Conservation (phyloP, 1,140 invertebrate species). For the Leptopilina boulardi region DNA sequence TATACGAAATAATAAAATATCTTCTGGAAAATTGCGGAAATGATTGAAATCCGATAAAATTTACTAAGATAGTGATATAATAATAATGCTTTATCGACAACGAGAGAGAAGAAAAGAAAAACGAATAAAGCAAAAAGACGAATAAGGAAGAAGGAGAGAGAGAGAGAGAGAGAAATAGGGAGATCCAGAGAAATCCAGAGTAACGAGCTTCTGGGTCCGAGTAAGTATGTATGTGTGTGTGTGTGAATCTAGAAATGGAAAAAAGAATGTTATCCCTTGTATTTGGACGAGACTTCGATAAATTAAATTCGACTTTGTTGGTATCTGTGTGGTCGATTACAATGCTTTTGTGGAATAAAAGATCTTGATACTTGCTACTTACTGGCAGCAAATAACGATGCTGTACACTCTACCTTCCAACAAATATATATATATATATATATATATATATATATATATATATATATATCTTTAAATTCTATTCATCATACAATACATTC, state of each 20-base stretch:
- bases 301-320: conserved; percentile 50
- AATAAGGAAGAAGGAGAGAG: conserved; percentile 24
- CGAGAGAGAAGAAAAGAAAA: not conserved
- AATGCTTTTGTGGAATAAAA: conserved; percentile 49
- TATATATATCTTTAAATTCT: no score
- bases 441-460: no score
- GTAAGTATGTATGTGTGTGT: not conserved
- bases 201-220: conserved; percentile 47
- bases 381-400: not conserved
- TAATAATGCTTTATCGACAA: conserved; percentile 15
- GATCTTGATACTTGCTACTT: conserved; percentile 41
- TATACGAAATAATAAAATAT: not conserved
- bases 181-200: conserved; percentile 47
- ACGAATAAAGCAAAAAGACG: conserved; percentile 24
- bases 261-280: conserved; percentile 49
- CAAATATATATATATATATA: not conserved
- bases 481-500: no score
- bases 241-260: conserved; percentile 40
- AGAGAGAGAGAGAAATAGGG: conserved; percentile 40
- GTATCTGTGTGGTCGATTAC: conserved; percentile 46
- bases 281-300: conserved; percentile 52
- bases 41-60: not conserved
- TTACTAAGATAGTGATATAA: conserved; percentile 15
- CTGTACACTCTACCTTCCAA: not conserved
- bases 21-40: conserved; percentile 3